Conservation (phyloP, 2,888 invertebrate species). For the Coenonympha glycerion region DNA sequence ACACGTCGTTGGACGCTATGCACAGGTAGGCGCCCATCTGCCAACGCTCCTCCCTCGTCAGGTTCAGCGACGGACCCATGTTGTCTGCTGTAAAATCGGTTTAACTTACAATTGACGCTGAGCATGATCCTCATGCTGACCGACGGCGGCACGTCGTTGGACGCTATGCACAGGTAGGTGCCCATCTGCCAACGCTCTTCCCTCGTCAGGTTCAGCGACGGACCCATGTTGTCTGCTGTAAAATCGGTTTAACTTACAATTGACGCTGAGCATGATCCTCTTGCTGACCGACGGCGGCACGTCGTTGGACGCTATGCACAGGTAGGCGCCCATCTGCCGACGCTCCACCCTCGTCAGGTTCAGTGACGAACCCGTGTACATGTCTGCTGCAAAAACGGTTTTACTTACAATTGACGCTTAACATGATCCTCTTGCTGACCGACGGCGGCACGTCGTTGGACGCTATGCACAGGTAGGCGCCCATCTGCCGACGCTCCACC, state of each 20-base stretch:
- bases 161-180: conserved; percentile 84
- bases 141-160: conserved; percentile 83
- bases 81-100: conserved; percentile 69
- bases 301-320: too few relatives aligned
- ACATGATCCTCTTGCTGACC: conserved; percentile 82
- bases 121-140: conserved; percentile 84
- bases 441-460: conserved; percentile 84
- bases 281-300: too few relatives aligned
- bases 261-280: too few relatives aligned
- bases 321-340: too few relatives aligned
- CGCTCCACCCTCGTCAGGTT: too few relatives aligned
- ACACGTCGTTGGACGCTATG: conserved; percentile 84
- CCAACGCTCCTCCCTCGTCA: conserved; percentile 79
- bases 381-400: conserved; percentile 66
- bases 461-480: conserved; percentile 84
- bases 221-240: conserved; percentile 79
- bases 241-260: background rate
- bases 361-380: conserved; percentile 80
- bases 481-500: conserved; percentile 83
- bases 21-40: conserved; percentile 87
- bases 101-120: conserved; percentile 80
- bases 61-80: conserved; percentile 79
- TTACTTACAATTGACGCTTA: conserved; percentile 84
- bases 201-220: conserved; percentile 78
- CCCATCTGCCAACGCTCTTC: conserved; percentile 84